Percentiles rank a stretch among this genome's conserved stretches.
phyloP scores from a whole-genome alignment of 2,113 vertebrate genomes.

The Seriola rivoliana region DNA sequence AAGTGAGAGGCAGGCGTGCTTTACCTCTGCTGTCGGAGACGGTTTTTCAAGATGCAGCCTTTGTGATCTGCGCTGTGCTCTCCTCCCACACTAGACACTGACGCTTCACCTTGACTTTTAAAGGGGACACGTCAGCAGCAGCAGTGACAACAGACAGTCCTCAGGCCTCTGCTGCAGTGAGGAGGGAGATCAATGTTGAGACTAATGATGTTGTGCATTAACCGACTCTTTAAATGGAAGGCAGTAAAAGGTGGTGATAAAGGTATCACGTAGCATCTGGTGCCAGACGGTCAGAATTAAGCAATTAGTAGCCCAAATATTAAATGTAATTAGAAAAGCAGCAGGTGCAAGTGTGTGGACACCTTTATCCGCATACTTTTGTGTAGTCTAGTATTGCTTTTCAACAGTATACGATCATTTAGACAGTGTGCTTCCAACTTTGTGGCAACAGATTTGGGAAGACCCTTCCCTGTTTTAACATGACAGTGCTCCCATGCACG shows the following conservation, averaged over 20 bases:
- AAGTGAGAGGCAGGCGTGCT: constrained; percentile 35
- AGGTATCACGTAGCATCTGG: constrained; percentile 23
- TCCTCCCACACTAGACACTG: constrained; percentile 39
- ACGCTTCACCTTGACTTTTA: constrained; percentile 74
- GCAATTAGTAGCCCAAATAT: background rate
- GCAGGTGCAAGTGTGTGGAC: background rate
- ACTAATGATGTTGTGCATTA: constrained; percentile 56
- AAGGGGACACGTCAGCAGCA: constrained; percentile 45
- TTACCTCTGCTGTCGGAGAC: constrained; percentile 48
- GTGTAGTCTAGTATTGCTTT: background rate
- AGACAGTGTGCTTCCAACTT: background rate
- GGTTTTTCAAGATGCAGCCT: constrained; percentile 40
- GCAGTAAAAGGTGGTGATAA: constrained; percentile 14
- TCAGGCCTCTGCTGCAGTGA: constrained; percentile 16
- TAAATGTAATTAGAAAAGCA: background rate
- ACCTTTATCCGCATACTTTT: background rate
- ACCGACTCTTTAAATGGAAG: constrained; percentile 39
- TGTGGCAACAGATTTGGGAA: background rate
- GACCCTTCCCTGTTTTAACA: background rate
- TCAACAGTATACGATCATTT: background rate
- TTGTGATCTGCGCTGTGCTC: constrained; percentile 23
- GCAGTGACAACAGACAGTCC: constrained; percentile 42
- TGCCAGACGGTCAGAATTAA: background rate
- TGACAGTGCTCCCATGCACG: background rate
- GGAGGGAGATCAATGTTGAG: constrained; percentile 51